Conservation (phyloP, 2,113 vertebrate genomes). For the Thalassoma bifasciatum region DNA sequence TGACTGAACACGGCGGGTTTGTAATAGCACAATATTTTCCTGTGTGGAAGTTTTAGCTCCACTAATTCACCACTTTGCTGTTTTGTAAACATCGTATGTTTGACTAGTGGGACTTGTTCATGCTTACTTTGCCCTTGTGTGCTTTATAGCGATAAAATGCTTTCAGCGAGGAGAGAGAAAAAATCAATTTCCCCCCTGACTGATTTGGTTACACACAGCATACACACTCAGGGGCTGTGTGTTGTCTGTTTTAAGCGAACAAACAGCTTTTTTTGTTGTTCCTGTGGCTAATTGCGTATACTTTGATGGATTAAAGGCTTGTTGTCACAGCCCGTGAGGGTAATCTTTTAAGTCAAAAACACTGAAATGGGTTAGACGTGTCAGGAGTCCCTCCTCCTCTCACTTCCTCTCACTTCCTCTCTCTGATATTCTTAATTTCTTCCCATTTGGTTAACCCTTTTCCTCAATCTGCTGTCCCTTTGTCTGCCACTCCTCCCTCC, state of each 20-base stretch:
- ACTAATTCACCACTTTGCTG: slow-evolving; percentile 75
- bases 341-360: slow-evolving; percentile 12
- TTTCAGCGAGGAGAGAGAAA: slow-evolving; percentile 50
- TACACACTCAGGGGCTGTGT: slow-evolving; percentile 21
- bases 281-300: slow-evolving; percentile 31
- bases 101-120: slow-evolving; percentile 73
- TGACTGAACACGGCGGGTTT: slow-evolving; percentile 22
- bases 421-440: slow-evolving; percentile 53
- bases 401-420: slow-evolving; percentile 31
- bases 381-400: background rate
- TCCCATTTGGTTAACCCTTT: slow-evolving; percentile 40
- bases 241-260: slow-evolving; percentile 54
- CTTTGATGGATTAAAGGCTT: slow-evolving; percentile 5
- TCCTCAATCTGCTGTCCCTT: slow-evolving; percentile 20
- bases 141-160: slow-evolving; percentile 73
- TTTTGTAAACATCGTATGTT: slow-evolving; percentile 77
- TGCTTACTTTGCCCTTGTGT: slow-evolving; percentile 79
- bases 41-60: slow-evolving; percentile 59
- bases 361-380: background rate
- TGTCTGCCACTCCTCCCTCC: slow-evolving; percentile 17
- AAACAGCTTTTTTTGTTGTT: slow-evolving; percentile 32
- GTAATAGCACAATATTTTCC: slow-evolving; percentile 43
- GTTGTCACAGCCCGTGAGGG: background rate
- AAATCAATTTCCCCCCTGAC: slow-evolving; percentile 79
- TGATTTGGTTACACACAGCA: slow-evolving; percentile 70